Conservation (phyloP, 2,797 vertebrate genomes). For the Taeniopygia guttata region DNA sequence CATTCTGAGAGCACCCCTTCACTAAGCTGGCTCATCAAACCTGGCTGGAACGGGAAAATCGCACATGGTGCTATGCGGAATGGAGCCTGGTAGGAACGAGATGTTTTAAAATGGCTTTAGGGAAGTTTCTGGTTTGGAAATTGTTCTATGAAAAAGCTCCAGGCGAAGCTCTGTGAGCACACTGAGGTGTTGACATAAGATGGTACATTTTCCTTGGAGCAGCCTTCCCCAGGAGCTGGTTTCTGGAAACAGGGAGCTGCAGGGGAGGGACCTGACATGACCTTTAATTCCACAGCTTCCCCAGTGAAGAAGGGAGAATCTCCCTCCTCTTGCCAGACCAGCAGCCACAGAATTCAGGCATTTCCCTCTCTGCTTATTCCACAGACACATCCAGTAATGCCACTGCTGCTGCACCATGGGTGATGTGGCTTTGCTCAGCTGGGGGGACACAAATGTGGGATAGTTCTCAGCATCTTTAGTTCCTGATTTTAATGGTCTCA, state of each 20-base stretch:
- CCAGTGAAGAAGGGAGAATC: not conserved
- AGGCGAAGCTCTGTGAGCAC: not conserved
- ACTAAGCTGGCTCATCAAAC: not conserved
- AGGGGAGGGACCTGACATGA: not conserved
- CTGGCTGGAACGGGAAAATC: not conserved
- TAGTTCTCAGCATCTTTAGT: not conserved
- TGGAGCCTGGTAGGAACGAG: not conserved
- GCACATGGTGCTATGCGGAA: not conserved
- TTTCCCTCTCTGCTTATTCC: not conserved
- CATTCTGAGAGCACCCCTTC: not conserved
- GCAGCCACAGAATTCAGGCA: not conserved
- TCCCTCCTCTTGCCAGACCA: not conserved
- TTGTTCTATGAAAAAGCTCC: not conserved
- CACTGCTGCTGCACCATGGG: not conserved
- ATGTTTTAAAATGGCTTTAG: not conserved
- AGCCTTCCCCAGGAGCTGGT: not conserved
- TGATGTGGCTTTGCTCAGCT: not conserved
- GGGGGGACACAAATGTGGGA: fast-evolving
- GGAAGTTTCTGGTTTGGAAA: not conserved
- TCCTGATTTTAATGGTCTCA: not conserved
- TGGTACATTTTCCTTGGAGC: not conserved
- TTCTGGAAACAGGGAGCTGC: not conserved
- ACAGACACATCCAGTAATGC: not conserved
- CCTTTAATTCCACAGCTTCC: not conserved
- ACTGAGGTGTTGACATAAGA: fast-evolving